A percentile compares a stretch with the other conserved stretches of the same genome.
These are phyloP conservation scores for Tricholaema leucomelas DNA, from an alignment of 2,113 vertebrate species.

Conservation along the genomic window DNA sequence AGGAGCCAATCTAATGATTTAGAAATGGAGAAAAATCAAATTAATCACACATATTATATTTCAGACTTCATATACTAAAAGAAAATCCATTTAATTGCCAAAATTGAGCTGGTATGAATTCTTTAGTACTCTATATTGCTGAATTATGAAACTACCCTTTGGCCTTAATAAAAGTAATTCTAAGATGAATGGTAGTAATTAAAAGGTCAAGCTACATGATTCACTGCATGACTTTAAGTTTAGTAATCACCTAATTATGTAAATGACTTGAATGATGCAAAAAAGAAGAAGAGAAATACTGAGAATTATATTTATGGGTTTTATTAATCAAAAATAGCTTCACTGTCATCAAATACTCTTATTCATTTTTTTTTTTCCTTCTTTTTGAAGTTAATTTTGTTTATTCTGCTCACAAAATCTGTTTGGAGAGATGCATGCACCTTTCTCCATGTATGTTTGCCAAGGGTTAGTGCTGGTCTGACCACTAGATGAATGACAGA, in stretches of 20 bases:
- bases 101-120: neutral
- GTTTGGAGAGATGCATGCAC: neutral
- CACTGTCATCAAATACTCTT: neutral
- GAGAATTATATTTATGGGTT: neutral
- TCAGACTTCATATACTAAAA: neutral
- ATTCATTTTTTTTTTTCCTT: neutral
- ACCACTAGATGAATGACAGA: no score
- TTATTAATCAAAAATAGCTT: neutral
- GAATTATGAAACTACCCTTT: slow-evolving; percentile 6
- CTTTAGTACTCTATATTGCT: neutral
- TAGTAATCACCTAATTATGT: neutral
- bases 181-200: neutral
- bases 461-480: no score
- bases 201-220: neutral
- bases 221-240: neutral
- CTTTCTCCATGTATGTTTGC: neutral
- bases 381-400: neutral
- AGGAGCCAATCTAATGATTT: neutral
- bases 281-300: neutral
- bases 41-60: neutral
- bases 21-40: neutral
- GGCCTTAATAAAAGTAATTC: slow-evolving; percentile 7
- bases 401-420: neutral
- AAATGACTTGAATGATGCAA: neutral
- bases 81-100: slow-evolving; percentile 21